Evolutionary conservation across 2,888 invertebrate species (phyloP).

Genomic region (Chrysolina haemoptera): DNA sequence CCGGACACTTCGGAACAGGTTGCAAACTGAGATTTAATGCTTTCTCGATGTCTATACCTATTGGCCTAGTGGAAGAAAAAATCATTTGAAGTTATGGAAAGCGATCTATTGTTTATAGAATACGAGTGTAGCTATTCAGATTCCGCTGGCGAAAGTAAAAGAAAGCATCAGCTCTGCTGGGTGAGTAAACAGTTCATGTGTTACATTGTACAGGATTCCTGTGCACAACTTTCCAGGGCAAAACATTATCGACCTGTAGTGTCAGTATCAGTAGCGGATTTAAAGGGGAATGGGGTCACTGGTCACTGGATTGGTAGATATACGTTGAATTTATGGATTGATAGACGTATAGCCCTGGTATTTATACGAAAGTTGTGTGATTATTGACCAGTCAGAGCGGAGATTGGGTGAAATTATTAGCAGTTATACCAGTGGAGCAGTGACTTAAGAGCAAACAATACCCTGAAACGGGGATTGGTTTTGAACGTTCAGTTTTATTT

Average conservation of each 20-base stretch:
- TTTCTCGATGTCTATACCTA: too few species aligned
- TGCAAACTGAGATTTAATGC: too few species aligned
- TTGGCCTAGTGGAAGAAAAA: neutral
- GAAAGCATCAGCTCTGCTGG: conserved; percentile 18
- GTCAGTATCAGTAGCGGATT: conserved; percentile 28
- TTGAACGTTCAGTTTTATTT: too few species aligned
- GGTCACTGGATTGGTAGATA: neutral
- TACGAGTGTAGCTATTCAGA: conserved; percentile 9
- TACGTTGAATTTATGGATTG: conserved; percentile 8
- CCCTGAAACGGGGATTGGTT: too few species aligned
- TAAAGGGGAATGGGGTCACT: conserved; percentile 13
- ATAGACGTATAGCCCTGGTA: conserved; percentile 6
- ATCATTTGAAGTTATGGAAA: neutral
- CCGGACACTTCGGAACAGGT: too few species aligned
- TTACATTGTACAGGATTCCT: conserved; percentile 23
- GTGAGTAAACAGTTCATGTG: conserved; percentile 25
- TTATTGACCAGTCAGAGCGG: neutral
- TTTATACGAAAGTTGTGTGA: neutral
- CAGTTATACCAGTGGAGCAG: neutral
- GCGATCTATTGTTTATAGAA: conserved; percentile 4
- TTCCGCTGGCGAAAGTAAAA: conserved; percentile 13
- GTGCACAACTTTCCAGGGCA: conserved; percentile 30
- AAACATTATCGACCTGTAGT: conserved; percentile 32
- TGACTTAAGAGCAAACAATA: too few species aligned
- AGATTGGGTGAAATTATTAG: neutral